A percentile compares a stretch with the other conserved stretches of the same genome.
Evolutionary conservation across 2,888 invertebrate genomes (phyloP).

Genomic region (Calliphora vomitoria): DNA sequence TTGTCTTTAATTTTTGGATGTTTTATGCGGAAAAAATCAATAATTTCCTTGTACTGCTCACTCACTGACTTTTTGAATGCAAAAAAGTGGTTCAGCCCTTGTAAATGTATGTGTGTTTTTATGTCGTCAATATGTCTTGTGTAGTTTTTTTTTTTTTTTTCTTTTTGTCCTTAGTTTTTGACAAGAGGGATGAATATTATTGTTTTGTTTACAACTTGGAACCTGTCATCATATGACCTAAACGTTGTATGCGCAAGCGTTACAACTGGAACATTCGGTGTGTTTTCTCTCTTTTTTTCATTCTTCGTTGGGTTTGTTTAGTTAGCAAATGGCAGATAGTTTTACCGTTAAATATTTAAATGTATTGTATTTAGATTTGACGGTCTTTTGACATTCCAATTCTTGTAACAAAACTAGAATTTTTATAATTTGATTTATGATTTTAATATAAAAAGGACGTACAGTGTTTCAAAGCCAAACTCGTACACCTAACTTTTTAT

Average conservation of each 20-base stretch:
- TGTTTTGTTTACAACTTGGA: slow-evolving; percentile 72
- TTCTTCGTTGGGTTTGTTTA: slow-evolving; percentile 36
- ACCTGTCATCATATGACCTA: slow-evolving; percentile 72
- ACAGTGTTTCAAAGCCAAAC: too few relatives aligned
- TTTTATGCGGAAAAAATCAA: slow-evolving; percentile 80
- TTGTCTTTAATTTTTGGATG: slow-evolving; percentile 64
- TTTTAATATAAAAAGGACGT: too few relatives aligned
- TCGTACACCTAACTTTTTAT: too few relatives aligned
- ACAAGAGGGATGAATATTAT: slow-evolving; percentile 69
- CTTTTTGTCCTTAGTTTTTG: slow-evolving; percentile 44
- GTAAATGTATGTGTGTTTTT: slow-evolving; percentile 42
- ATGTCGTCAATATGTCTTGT: slow-evolving; percentile 59
- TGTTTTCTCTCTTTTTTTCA: not conserved
- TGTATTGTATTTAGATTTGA: too few relatives aligned
- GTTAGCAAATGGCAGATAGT: slow-evolving; percentile 59
- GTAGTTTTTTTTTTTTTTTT: slow-evolving; percentile 38
- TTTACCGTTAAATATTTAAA: slow-evolving; percentile 8
- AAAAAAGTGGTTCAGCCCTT: slow-evolving; percentile 66
- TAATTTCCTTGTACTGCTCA: slow-evolving; percentile 78
- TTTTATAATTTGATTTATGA: too few relatives aligned
- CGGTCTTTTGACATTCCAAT: too few relatives aligned
- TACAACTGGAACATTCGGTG: slow-evolving; percentile 6
- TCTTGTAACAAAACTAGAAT: too few relatives aligned
- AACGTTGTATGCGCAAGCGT: slow-evolving; percentile 53
- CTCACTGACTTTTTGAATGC: slow-evolving; percentile 65